A percentile compares a stretch with the other conserved stretches of the same genome.
Evolutionary conservation across 2,888 invertebrate species (phyloP).

Genomic region (Habroteleia sp.): DNA sequence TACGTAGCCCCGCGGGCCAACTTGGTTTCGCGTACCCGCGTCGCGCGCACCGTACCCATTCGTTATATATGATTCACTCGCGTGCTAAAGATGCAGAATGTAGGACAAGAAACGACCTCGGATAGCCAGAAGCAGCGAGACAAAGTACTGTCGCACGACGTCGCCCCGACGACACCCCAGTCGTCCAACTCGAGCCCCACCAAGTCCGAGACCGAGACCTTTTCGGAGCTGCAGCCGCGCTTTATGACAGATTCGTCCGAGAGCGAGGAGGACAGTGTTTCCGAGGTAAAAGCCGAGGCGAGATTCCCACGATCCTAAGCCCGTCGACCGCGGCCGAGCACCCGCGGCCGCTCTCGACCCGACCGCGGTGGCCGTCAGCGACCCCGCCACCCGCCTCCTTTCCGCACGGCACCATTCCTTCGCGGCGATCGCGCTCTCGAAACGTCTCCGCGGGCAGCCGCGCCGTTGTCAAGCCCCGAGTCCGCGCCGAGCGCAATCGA

Average conservation of each 20-base stretch:
- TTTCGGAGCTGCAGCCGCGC: constrained; percentile 91
- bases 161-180: constrained; percentile 87
- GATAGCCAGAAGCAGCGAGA: constrained; percentile 88
- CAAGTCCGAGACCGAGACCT: constrained; percentile 91
- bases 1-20: constrained; percentile 69
- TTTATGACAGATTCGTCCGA: constrained; percentile 97
- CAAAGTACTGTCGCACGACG: constrained; percentile 80
- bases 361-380: no score
- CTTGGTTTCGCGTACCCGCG: constrained; percentile 74
- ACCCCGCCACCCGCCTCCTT: no score
- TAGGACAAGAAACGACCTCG: constrained; percentile 88
- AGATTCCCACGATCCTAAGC: no score
- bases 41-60: constrained; percentile 77
- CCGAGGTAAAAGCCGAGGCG: constrained; percentile 35
- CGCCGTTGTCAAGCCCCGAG: no score
- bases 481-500: no score
- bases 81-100: constrained; percentile 95
- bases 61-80: constrained; percentile 83
- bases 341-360: no score
- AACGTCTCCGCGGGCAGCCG: no score
- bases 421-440: no score
- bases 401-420: no score
- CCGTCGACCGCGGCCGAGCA: no score
- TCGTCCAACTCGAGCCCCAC: constrained; percentile 91
- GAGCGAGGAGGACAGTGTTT: constrained; percentile 95